Base-by-base conservation (phyloP, 2,888 invertebrate genomes). In the Lepidocyrtoides sp. region DNA sequence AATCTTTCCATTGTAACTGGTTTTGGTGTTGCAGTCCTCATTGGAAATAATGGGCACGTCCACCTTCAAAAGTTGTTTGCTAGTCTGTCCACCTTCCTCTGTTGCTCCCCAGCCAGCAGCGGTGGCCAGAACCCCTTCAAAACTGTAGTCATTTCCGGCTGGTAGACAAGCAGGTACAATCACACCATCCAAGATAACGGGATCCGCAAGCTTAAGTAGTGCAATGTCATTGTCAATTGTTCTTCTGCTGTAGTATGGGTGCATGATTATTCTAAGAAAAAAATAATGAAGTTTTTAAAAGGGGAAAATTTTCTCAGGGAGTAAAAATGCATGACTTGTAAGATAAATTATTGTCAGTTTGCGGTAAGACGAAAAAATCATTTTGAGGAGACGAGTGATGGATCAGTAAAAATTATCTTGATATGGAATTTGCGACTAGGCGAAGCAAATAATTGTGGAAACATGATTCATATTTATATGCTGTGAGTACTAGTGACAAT, bases 31-130 rank as follows among this genome's bases (percentile, higher is more conserved):
- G 57, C 94, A 94, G 7, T 89, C 89, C 0, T 79, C 63, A 63
- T 93, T 93, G 0, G 85, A 84, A 54, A 94, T 93, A 26, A 94
- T 93, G 17, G 94, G 94, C 23, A 94, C 93, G 17, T 92, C 91
- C 10, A 94, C 94, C 84, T 93, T 93, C 66, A 83, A 44, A 0
- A 94, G 75, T 14, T 72, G 87, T 2, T 84, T 89, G 14, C 93
- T 92, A 14, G 89, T 89, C 20, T 81, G 32, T 17, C 92, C 92
- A 2, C 92, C 92, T 63, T 86, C 86, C 26, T 86, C 92, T 2
- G 92, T 92, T 0, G 92, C 92, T 14, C 92, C 92, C 92, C 92
- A 92, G n/a, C 92, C 91, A 1, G 92, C 92, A 29, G 89, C 92
- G 14, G 91, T 57, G 10, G 85, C 81, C 10, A 85, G 14, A 41